Conservation (phyloP, 1,140 invertebrate genomes). For the Bombus sibiricus region DNA sequence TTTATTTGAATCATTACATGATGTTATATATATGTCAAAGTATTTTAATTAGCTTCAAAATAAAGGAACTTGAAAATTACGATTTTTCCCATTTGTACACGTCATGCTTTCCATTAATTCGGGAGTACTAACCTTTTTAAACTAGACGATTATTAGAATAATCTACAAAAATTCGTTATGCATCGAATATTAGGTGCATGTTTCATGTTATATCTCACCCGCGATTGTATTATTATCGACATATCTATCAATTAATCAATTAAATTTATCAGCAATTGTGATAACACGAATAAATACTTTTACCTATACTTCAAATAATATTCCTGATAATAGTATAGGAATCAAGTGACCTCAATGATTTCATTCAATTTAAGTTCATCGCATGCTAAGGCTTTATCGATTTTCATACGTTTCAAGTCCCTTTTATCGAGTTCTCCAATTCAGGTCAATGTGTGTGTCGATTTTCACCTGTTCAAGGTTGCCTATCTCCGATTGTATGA, state of each 20-base stretch:
- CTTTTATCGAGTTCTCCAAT: background rate
- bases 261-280: background rate
- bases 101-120: background rate
- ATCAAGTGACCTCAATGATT: no score
- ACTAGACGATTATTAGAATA: background rate
- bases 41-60: conserved; percentile 42
- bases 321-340: no score
- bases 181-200: background rate
- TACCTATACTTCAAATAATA: background rate
- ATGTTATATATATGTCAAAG: conserved; percentile 38
- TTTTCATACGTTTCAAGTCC: background rate
- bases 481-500: background rate
- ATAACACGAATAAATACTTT: background rate
- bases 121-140: background rate
- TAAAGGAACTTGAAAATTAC: conserved; percentile 22
- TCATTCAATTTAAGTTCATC: background rate
- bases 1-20: conserved; percentile 20
- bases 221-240: background rate
- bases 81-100: background rate
- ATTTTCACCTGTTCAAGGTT: background rate
- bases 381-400: background rate
- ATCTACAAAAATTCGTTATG: background rate
- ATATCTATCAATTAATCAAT: background rate
- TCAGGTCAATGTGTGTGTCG: background rate
- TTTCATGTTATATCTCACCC: no score